Base-by-base conservation (phyloP, 2,797 vertebrate genomes). In the Fistularia commersonii region DNA sequence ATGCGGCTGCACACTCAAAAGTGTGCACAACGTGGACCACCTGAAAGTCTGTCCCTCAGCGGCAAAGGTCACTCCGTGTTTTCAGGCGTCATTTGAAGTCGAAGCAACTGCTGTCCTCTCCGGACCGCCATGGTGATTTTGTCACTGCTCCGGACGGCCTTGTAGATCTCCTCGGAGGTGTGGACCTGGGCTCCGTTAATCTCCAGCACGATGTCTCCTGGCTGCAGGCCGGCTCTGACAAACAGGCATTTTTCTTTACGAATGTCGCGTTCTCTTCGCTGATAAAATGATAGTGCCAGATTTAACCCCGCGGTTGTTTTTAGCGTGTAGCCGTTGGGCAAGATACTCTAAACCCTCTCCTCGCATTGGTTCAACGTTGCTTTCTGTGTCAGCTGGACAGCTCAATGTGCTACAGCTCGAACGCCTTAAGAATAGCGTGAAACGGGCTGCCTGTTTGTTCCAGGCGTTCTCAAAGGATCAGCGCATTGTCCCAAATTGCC, bases 141-240 rank as follows among this genome's bases (percentile, higher is more conserved):
- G 59, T 90, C 81, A 7, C 92, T 90, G 3, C 80, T 92, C 66
- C 87, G 85, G 44, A 99, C 91, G 0, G 93, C 92, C 54, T 91
- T 85, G 8, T 96, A 99, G 69, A 99, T 87, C 1, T 97, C 94
- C 76, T 97, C 95, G 0, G 95, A 88, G 0, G 90, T 91, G 54
- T 88, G 87, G 0, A 93, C 91, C 6, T 59, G 57, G 5, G 56
- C 66, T 2, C 93, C 90, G 0, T 96, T 97, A 51, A 98, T 93
- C 80, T 97, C 93, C 79, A 96, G 46, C 60, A 98, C 90, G 0
- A 98, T 73, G 0, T 99, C 97, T 3, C 94, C 95, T 0, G 94
- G 82, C 66, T 90, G 89, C 81, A 99, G 72, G 33, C 97, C 95
- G 1, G 95, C 93, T 84, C 96, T 98, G 76, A 1, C 64, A 76